Evolutionary conservation across 1,140 invertebrate species (phyloP), one percentile per base, ranked within the genome.

Genomic region (Vanessa atalanta): DNA sequence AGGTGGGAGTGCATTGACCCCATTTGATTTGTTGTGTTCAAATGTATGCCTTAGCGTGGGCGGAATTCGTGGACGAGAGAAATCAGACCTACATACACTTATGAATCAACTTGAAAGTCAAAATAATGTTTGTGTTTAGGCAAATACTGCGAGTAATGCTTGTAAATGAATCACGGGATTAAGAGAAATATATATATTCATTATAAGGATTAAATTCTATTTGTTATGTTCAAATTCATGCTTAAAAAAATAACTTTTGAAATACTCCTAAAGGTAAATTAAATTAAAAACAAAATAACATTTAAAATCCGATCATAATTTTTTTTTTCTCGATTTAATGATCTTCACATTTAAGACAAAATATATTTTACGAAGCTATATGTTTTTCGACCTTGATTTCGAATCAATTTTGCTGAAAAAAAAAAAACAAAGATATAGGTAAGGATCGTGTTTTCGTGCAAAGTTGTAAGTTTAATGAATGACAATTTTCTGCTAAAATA

Each of bases 1-100:
- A 77, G 68, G 76, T 77, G 60, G 66, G 66, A 70, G 76, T 70
- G 63, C 72, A 20, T 73, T 57, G 76, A 77, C 76, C 72, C 66
- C 60, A 76, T 76, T 72, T 43, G 50, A 70, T 75, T 55, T 68
- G 67, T 73, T 76, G 71, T 77, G 74, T 72, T 73, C 72, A 74
- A 72, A 67, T 67, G 74, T 79, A 65, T 67, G 63, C 47, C 66
- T 64, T 23, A 43, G 64, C 63, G 71, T 77, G 55, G 66, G 68
- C 50, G 60, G 50, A 15, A 37, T 60, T 65, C 20, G 67, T 43
- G 37, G 57, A 61, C 57, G 47, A 63, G 68, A 76, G 70, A 77
- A 73, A 77, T 77, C 70, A 31, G 53, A 14, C 43, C 47, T 57
- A 64, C 70, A 65, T 51, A 50, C 50, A 73, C 61, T 65, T 43